Percentiles rank a stretch among this genome's conserved stretches.
Evolutionary conservation across 2,113 vertebrate genomes (phyloP).

Genomic region (Oreochromis aureus): DNA sequence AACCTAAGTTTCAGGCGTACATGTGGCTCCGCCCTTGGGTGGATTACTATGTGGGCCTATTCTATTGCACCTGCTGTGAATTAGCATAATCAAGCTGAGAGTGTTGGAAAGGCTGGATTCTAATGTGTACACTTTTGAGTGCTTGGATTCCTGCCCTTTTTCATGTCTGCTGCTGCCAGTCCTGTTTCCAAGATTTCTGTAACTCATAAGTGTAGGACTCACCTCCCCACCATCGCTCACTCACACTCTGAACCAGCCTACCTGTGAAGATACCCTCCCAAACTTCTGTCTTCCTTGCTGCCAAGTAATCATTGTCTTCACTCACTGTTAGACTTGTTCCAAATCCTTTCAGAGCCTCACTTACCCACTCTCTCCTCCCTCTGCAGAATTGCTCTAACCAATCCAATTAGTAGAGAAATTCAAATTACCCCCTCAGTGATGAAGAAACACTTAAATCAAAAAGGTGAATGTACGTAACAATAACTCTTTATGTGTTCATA

Average conservation of each 20-base stretch:
- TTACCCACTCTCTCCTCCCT: not conserved
- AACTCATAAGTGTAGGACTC: not conserved
- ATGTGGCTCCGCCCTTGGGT: not conserved
- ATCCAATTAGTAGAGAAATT: not conserved
- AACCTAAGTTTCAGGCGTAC: not conserved
- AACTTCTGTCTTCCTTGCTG: not conserved
- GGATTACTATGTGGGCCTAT: not conserved
- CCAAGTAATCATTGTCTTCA: not conserved
- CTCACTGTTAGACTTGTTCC: not conserved
- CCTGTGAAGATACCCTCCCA: not conserved
- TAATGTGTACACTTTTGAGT: not conserved
- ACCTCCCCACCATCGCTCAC: not conserved
- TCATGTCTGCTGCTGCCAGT: not conserved
- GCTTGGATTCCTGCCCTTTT: not conserved
- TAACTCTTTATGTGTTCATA: not conserved
- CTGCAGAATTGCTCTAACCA: not conserved
- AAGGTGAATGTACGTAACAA: not conserved
- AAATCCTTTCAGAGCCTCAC: not conserved
- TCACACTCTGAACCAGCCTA: not conserved
- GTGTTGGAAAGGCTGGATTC: not conserved
- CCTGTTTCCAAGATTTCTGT: not conserved
- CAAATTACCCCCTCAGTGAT: not conserved
- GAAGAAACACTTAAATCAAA: not conserved
- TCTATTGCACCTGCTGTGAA: not conserved
- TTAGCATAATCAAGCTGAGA: not conserved